A percentile compares a stretch with the other conserved stretches of the same genome.
Evolutionary conservation across 2,113 vertebrate species (phyloP).

Genomic region (Neolamprologus fasciatus): DNA sequence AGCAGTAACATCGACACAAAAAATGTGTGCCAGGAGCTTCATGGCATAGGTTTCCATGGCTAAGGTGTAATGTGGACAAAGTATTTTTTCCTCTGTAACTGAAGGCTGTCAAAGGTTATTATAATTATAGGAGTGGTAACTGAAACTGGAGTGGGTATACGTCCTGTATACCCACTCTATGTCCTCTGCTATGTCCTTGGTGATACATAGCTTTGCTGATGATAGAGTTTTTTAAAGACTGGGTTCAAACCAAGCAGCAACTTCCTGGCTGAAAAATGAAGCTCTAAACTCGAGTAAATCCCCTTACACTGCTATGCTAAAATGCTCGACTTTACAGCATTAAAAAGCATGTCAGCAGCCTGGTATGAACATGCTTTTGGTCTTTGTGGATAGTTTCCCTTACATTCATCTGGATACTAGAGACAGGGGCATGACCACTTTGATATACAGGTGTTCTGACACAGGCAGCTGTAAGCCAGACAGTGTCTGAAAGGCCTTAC

Average conservation of each 20-base stretch:
- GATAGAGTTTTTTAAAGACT: neutral
- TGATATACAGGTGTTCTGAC: neutral
- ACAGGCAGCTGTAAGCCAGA: neutral
- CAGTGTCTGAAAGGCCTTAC: neutral
- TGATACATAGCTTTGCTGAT: neutral
- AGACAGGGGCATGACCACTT: neutral
- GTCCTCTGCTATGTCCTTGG: neutral
- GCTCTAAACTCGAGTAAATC: neutral
- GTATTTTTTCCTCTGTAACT: neutral
- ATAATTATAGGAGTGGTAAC: constrained; percentile 7
- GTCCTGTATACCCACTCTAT: neutral
- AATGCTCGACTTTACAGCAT: neutral
- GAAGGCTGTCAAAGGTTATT: neutral
- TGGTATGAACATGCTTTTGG: neutral
- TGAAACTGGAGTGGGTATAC: neutral
- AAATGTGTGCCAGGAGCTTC: neutral
- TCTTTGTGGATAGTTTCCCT: neutral
- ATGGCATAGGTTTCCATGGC: neutral
- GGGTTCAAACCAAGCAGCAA: neutral
- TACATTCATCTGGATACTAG: neutral
- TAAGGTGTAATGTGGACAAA: neutral
- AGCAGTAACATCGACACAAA: neutral
- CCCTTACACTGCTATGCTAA: neutral
- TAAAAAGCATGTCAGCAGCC: neutral
- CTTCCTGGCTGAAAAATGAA: neutral